Conservation (phyloP, 2,797 vertebrate species). For the Silurus lanzhouensis region DNA sequence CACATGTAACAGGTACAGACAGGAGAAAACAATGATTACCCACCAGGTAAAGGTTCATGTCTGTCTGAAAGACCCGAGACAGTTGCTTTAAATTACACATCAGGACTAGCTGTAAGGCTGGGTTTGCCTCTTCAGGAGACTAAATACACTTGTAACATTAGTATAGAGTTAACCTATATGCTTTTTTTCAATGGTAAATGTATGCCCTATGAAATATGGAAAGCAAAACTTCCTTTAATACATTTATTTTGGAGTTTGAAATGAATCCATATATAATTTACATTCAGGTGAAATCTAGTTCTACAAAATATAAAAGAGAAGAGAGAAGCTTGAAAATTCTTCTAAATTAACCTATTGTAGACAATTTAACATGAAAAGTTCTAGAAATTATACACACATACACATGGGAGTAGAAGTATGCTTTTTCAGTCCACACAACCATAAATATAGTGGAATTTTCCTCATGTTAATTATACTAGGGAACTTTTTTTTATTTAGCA, state of each 20-base stretch:
- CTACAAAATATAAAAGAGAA: not conserved
- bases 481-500: not conserved
- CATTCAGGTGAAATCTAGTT: not conserved
- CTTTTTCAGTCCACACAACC: not conserved
- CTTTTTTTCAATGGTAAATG: not conserved
- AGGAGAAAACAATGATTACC: conserved; percentile 35
- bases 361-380: not conserved
- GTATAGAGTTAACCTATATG: not conserved
- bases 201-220: not conserved
- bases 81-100: conserved; percentile 32
- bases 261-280: not conserved
- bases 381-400: not conserved
- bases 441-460: not conserved
- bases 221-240: no score
- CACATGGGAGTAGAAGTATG: not conserved
- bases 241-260: not conserved
- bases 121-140: not conserved
- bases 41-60: conserved; percentile 27
- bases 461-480: not conserved
- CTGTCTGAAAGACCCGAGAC: conserved; percentile 4
- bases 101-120: conserved; percentile 1
- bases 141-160: not conserved
- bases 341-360: not conserved
- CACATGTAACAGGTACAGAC: conserved; percentile 26
- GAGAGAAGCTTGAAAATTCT: not conserved